These are phyloP conservation scores for Drosophila elegans DNA, from an alignment of 1,140 invertebrate genomes.

Conservation along the genomic window DNA sequence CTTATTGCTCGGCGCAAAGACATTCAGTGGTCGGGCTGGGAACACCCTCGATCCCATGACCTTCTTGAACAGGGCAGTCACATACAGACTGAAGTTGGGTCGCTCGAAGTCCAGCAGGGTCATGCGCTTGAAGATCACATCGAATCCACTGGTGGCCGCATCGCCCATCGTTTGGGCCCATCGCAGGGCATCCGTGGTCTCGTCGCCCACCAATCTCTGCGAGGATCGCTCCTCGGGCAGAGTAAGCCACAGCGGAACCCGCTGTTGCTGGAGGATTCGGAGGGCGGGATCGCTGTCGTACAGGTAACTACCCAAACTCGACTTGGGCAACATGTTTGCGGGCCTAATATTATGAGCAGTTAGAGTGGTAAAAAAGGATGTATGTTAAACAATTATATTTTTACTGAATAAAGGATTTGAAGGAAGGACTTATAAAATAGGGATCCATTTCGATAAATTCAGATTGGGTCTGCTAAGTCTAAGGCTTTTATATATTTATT, in stretches of 20 bases:
- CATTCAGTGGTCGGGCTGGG: slow-evolving; percentile 64
- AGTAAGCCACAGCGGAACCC: slow-evolving; percentile 74
- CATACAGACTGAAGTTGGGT: slow-evolving; percentile 70
- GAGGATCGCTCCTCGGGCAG: slow-evolving; percentile 55
- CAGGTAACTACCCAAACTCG: slow-evolving; percentile 65
- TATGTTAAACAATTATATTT: too few species aligned
- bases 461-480: too few species aligned
- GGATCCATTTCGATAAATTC: too few species aligned
- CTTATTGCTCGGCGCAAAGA: slow-evolving; percentile 66
- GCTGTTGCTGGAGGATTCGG: slow-evolving; percentile 51
- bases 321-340: slow-evolving; percentile 59
- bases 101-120: slow-evolving; percentile 58
- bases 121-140: slow-evolving; percentile 76
- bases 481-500: too few species aligned
- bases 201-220: slow-evolving; percentile 49
- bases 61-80: slow-evolving; percentile 77
- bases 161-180: slow-evolving; percentile 82
- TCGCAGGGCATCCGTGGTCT: slow-evolving; percentile 66
- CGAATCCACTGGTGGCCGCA: slow-evolving; percentile 78
- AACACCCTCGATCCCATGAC: slow-evolving; percentile 82
- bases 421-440: too few species aligned
- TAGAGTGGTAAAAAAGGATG: too few species aligned
- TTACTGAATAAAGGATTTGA: too few species aligned
- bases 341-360: slow-evolving; percentile 28
- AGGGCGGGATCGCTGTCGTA: slow-evolving; percentile 76